These are phyloP conservation scores for Phymanthus crucifer DNA, from an alignment of 92 coral and sea anemone species.

Conservation along the genomic window DNA sequence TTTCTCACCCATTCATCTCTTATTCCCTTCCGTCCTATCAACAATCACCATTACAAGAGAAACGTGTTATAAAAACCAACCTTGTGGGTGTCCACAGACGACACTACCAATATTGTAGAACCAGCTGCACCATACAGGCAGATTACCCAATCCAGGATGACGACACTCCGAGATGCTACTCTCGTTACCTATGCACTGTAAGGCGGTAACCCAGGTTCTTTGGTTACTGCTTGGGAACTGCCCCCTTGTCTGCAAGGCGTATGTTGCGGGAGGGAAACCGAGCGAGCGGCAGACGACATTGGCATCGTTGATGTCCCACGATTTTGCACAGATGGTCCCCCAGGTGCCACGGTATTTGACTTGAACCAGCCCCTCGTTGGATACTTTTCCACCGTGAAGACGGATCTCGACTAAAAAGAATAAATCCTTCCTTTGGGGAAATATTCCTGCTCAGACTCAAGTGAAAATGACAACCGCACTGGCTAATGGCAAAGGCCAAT, in stretches of 20 bases:
- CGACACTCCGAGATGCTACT: neutral
- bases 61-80: too few relatives aligned
- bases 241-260: neutral
- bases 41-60: too few relatives aligned
- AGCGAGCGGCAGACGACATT: constrained; percentile 25
- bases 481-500: too few relatives aligned
- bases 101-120: constrained; percentile 10
- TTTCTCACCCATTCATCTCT: too few relatives aligned
- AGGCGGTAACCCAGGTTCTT: neutral
- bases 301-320: constrained; percentile 16
- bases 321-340: constrained; percentile 7
- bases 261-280: constrained; percentile 20
- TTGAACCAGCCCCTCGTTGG: constrained; percentile 18
- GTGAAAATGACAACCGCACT: too few relatives aligned
- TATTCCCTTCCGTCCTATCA: too few relatives aligned
- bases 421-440: too few relatives aligned
- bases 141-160: constrained; percentile 6
- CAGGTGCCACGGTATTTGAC: neutral
- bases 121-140: neutral
- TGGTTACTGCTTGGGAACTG: neutral
- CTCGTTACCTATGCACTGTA: constrained; percentile 18
- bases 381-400: neutral
- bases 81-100: constrained; percentile 20
- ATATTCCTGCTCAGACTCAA: too few relatives aligned
- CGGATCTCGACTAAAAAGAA: neutral